These are phyloP conservation scores for Ischnus inquisitorius DNA, from an alignment of 2,888 invertebrate species.

Conservation along the genomic window DNA sequence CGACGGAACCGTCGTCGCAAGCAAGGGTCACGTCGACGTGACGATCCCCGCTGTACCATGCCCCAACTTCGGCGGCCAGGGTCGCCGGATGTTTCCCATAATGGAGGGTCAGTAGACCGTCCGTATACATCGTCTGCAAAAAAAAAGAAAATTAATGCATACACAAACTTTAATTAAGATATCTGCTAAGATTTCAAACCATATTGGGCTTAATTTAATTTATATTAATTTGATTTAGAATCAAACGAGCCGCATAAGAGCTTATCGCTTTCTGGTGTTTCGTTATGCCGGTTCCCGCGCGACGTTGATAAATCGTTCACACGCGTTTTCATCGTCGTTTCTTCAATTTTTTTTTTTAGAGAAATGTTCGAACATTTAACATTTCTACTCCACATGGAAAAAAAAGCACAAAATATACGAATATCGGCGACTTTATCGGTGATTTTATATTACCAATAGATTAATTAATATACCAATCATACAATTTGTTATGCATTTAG, in stretches of 20 bases:
- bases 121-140: slow-evolving; percentile 87
- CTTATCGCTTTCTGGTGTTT: neutral
- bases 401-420: too few species aligned
- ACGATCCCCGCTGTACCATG: slow-evolving; percentile 94
- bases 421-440: too few species aligned
- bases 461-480: too few species aligned
- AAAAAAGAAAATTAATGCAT: slow-evolving; percentile 51
- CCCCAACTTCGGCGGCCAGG: slow-evolving; percentile 95
- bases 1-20: slow-evolving; percentile 93
- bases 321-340: neutral
- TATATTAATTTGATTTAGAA: slow-evolving; percentile 5
- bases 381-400: too few species aligned
- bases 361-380: neutral
- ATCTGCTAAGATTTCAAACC: neutral
- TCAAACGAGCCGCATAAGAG: neutral
- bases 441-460: too few species aligned
- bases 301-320: slow-evolving; percentile 2
- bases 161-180: slow-evolving; percentile 19
- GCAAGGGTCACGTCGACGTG: slow-evolving; percentile 95
- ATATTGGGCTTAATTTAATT: neutral
- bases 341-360: neutral
- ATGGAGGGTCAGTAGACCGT: slow-evolving; percentile 93
- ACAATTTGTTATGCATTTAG: too few species aligned
- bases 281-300: neutral
- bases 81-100: slow-evolving; percentile 97